A percentile compares a stretch with the other conserved stretches of the same genome.
Evolutionary conservation across 1,140 invertebrate species (phyloP).

Genomic region (Colletes gigas): DNA sequence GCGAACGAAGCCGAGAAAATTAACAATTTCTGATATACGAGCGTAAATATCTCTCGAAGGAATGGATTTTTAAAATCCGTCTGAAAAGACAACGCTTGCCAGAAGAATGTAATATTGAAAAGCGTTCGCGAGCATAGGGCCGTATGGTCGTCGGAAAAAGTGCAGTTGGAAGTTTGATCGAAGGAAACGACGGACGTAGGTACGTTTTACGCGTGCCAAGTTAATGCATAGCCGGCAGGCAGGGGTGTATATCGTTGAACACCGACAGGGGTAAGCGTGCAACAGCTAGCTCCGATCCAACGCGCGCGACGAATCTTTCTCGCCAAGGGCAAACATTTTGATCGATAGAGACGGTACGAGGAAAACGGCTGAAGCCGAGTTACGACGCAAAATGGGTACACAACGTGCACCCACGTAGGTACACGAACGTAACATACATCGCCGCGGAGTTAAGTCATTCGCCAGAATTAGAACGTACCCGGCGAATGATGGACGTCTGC

Average conservation of each 20-base stretch:
- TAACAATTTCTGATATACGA: too few relatives aligned
- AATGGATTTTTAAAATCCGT: too few relatives aligned
- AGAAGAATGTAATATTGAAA: too few relatives aligned
- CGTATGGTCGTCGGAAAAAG: too few relatives aligned
- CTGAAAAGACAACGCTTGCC: too few relatives aligned
- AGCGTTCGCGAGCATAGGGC: too few relatives aligned
- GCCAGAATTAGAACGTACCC: conserved; percentile 69
- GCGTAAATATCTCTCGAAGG: too few relatives aligned
- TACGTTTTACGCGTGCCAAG: too few relatives aligned
- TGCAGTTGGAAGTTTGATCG: too few relatives aligned
- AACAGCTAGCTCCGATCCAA: conserved; percentile 10
- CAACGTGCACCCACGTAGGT: conserved; percentile 51
- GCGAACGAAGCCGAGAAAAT: neutral
- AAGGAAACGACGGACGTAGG: too few relatives aligned
- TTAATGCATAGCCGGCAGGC: too few relatives aligned
- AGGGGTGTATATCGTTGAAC: too few relatives aligned
- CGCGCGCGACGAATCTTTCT: conserved; percentile 22
- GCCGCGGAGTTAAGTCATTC: conserved; percentile 68
- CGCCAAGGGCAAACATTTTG: conserved; percentile 47
- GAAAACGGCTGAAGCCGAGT: conserved; percentile 27
- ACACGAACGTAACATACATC: conserved; percentile 29
- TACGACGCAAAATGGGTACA: conserved; percentile 45
- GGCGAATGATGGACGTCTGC: conserved; percentile 57
- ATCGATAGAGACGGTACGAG: conserved; percentile 41
- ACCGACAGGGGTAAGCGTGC: neutral